Conservation (phyloP, 2,797 vertebrate species). For the Sebastes kiyomatsui region DNA sequence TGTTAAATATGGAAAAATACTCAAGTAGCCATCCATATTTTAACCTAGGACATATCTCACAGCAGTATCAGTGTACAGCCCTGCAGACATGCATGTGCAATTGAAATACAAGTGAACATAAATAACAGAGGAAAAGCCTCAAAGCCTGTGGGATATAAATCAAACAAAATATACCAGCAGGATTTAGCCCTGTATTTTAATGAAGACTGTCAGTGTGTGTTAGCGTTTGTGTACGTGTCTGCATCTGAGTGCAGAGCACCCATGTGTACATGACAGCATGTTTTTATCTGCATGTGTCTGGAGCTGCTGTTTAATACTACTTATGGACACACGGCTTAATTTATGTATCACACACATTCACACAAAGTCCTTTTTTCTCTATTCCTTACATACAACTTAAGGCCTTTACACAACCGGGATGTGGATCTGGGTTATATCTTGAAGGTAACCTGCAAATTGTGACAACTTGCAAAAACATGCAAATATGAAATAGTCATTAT, state of each 20-base stretch:
- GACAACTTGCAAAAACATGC: no score
- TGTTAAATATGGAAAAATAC: background rate
- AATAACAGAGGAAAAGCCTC: background rate
- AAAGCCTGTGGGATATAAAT: slow-evolving; percentile 17
- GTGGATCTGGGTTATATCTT: background rate
- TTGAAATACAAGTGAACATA: slow-evolving; percentile 8
- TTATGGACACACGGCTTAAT: background rate
- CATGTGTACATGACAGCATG: slow-evolving; percentile 24
- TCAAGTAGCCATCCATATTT: background rate
- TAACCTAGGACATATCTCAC: background rate
- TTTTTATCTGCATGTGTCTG: slow-evolving; percentile 27
- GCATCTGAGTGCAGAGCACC: slow-evolving; percentile 15
- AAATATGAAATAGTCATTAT: no score
- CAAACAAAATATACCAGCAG: slow-evolving; percentile 21
- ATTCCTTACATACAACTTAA: background rate
- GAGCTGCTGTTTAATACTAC: slow-evolving; percentile 9
- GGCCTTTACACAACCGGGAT: background rate
- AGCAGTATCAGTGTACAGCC: background rate
- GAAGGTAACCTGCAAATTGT: no score
- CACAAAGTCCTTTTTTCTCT: background rate
- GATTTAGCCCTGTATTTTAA: slow-evolving; percentile 24
- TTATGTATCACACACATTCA: background rate
- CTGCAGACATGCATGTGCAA: background rate
- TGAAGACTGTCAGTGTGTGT: slow-evolving; percentile 12
- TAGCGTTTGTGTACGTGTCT: background rate